These are phyloP conservation scores for Venturia canescens DNA, from an alignment of 1,140 invertebrate species.

Conservation along the genomic window DNA sequence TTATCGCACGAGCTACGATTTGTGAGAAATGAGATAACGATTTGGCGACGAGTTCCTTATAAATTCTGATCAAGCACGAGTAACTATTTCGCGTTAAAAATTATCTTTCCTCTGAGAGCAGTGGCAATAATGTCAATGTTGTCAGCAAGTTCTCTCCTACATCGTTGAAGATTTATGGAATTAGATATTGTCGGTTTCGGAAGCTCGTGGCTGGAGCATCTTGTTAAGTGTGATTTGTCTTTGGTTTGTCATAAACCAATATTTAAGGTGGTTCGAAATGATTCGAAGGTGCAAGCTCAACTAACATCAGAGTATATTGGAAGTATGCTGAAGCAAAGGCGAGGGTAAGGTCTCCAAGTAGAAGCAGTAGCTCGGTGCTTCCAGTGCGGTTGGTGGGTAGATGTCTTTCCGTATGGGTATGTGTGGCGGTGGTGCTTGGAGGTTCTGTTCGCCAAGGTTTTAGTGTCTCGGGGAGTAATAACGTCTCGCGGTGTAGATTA, in stretches of 20 bases:
- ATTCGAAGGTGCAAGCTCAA: conserved; percentile 19
- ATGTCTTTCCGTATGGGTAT: conserved; percentile 7
- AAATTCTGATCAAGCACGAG: too few relatives aligned
- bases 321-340: conserved; percentile 1
- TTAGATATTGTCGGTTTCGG: background rate
- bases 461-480: conserved; percentile 77
- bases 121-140: too few relatives aligned
- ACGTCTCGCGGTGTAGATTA: conserved; percentile 76
- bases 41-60: too few relatives aligned
- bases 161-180: background rate
- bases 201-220: conserved; percentile 35
- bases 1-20: too few relatives aligned
- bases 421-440: conserved; percentile 19
- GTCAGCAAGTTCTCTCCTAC: background rate
- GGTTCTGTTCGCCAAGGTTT: conserved; percentile 62
- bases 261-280: conserved; percentile 39
- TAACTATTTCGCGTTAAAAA: too few relatives aligned
- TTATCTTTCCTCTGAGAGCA: too few relatives aligned
- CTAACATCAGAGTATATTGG: conserved; percentile 8
- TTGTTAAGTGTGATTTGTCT: conserved; percentile 58
- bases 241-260: conserved; percentile 50
- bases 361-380: conserved; percentile 24
- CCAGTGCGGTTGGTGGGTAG: conserved; percentile 30
- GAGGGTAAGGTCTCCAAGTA: conserved; percentile 14
- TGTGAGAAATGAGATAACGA: too few relatives aligned